A percentile compares a stretch with the other conserved stretches of the same genome.
phyloP scores from a whole-genome alignment of 2,888 invertebrate species.

The Eucera pruinosa region DNA sequence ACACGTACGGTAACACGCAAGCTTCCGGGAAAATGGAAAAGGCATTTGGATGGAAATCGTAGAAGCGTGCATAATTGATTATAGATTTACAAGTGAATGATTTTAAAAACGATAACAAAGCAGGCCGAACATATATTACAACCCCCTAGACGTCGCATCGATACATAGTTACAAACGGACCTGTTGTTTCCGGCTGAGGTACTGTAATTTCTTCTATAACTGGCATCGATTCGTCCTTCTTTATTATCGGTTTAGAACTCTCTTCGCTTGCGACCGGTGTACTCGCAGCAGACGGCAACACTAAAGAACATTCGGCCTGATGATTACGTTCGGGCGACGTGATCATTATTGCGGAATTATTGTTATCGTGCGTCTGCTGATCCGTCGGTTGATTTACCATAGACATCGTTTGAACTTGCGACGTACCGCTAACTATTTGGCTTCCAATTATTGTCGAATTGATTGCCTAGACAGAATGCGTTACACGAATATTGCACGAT shows the following conservation, averaged over 20 bases:
- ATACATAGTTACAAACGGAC: slow-evolving; percentile 29
- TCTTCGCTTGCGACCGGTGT: slow-evolving; percentile 68
- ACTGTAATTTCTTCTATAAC: slow-evolving; percentile 62
- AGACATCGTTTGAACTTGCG: slow-evolving; percentile 78
- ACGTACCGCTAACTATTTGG: slow-evolving; percentile 77
- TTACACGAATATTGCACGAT: background rate
- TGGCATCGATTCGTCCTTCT: slow-evolving; percentile 73
- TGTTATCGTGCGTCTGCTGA: slow-evolving; percentile 70
- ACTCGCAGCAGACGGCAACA: slow-evolving; percentile 73
- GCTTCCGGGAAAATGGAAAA: no score
- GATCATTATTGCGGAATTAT: slow-evolving; percentile 65
- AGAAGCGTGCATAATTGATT: no score
- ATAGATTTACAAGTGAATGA: no score
- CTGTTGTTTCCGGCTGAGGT: slow-evolving; percentile 59
- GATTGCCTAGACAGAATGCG: slow-evolving; percentile 64
- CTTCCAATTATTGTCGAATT: slow-evolving; percentile 80
- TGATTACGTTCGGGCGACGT: slow-evolving; percentile 73
- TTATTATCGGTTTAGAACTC: slow-evolving; percentile 54
- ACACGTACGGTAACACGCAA: no score
- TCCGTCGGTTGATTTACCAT: slow-evolving; percentile 75
- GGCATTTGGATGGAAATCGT: no score
- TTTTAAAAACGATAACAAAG: no score
- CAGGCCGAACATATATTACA: background rate
- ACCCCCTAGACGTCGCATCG: no score
- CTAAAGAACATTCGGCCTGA: slow-evolving; percentile 75